Conservation (phyloP, 2,113 vertebrate genomes). For the Phodopus roborovskii region DNA sequence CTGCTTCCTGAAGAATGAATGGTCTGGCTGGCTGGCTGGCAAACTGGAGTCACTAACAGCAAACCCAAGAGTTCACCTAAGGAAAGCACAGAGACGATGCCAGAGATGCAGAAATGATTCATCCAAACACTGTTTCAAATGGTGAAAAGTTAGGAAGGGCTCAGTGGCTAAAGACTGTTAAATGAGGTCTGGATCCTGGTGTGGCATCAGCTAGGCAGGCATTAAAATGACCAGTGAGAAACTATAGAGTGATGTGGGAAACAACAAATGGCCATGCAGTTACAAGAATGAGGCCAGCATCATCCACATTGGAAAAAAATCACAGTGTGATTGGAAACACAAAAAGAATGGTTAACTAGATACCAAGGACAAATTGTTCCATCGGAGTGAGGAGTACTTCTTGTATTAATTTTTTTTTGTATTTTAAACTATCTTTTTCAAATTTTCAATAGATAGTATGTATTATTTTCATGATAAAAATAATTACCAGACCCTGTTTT, state of each 20-base stretch:
- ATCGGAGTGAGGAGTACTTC: background rate
- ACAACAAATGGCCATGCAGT: background rate
- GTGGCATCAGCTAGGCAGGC: background rate
- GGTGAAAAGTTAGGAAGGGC: background rate
- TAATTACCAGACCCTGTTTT: background rate
- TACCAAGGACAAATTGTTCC: background rate
- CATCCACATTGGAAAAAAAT: background rate
- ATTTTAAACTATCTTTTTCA: background rate
- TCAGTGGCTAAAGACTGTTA: background rate
- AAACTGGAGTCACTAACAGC: accelerated
- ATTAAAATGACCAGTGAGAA: background rate
- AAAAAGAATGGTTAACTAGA: background rate
- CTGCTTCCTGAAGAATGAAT: background rate
- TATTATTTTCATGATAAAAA: background rate
- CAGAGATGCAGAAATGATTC: background rate
- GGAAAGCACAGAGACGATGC: background rate
- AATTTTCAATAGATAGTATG: background rate
- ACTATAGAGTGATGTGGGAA: background rate
- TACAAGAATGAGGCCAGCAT: background rate
- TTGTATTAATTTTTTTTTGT: background rate
- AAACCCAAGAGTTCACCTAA: background rate
- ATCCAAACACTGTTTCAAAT: background rate
- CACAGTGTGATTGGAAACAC: background rate
- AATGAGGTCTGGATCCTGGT: background rate
- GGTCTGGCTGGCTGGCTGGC: accelerated